Evolutionary conservation across 2,888 invertebrate species (phyloP), one percentile per base, ranked within the genome.

Genomic region (Molorchus minor): DNA sequence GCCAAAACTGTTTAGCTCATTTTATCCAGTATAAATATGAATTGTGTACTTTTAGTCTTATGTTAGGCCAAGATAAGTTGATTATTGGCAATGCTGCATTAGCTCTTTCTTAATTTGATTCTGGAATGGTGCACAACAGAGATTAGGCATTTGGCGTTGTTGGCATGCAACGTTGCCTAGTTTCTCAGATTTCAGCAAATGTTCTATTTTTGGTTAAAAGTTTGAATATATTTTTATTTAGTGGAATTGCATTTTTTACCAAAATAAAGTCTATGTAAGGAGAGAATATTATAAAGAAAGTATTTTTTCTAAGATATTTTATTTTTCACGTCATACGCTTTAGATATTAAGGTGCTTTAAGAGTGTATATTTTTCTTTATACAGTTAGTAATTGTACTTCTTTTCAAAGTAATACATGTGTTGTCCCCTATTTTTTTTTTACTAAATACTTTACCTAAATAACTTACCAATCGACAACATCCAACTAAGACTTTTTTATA

Each of bases 321-420:
- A 30, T 29, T 41, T 52, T 43, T 52, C 17, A 41, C 29, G 15
- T 40, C 15, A 52, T 52, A 52, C 15, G 52, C 58, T 53, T 58
- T n/a, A n/a, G 55, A 58, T 58, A 36, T 25, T 55, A 41, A 58
- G 60, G 55, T 63, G 59, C 62, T 63, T 51, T 63, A 63, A 59
- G 51, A 58, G 38, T 63, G 54, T 58, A 57, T 53, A 59, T 60
- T 54, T 59, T 56, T 54, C 54, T 52, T 53, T 60, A 56, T 52
- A 41, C 17, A n/a, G n/a, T n/a, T n/a, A 19, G 8, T 35, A 20
- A 36, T 56, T 56, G 45, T 58, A 57, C 45, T 43, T 15, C 41
- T 5, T 30, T 47, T 55, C 30, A 36, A 43, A 51, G 56, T 40
- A 63, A 60, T 63, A 60, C 57, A 60, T 56, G 56, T 58, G 52